phyloP scores from a whole-genome alignment of 2,113 vertebrate genomes.

The Panurus biarmicus region DNA sequence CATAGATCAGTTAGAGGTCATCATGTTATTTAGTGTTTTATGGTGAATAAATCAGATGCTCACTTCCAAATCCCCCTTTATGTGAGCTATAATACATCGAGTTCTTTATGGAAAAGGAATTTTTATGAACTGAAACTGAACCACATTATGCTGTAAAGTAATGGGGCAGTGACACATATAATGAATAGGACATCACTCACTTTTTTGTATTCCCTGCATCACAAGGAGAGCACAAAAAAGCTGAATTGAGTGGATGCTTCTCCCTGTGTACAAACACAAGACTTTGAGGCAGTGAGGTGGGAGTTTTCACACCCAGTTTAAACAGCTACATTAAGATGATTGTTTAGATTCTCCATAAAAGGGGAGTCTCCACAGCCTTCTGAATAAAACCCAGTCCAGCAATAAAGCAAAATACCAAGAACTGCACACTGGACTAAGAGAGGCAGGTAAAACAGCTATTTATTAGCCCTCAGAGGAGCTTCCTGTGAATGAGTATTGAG shows the following conservation, averaged over 20 bases:
- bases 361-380: not conserved
- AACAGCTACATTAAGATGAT: not conserved
- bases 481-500: not conserved
- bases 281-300: not conserved
- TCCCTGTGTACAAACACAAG: not conserved
- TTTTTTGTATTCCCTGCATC: not conserved
- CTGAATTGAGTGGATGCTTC: not conserved
- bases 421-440: not conserved
- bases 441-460: not conserved
- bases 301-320: not conserved
- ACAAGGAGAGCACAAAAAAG: not conserved
- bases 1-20: constrained; percentile 39
- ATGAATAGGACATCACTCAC: not conserved
- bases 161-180: not conserved
- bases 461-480: not conserved
- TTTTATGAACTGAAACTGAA: constrained; percentile 61
- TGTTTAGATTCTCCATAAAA: not conserved
- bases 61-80: not conserved
- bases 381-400: not conserved
- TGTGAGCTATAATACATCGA: not conserved
- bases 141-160: constrained; percentile 25
- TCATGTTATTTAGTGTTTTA: constrained; percentile 38
- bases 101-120: constrained; percentile 42
- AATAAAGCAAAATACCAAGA: not conserved
- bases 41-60: constrained; percentile 46